Evolutionary conservation across 2,888 invertebrate genomes (phyloP).

Genomic region (Synergus laeviventris): DNA sequence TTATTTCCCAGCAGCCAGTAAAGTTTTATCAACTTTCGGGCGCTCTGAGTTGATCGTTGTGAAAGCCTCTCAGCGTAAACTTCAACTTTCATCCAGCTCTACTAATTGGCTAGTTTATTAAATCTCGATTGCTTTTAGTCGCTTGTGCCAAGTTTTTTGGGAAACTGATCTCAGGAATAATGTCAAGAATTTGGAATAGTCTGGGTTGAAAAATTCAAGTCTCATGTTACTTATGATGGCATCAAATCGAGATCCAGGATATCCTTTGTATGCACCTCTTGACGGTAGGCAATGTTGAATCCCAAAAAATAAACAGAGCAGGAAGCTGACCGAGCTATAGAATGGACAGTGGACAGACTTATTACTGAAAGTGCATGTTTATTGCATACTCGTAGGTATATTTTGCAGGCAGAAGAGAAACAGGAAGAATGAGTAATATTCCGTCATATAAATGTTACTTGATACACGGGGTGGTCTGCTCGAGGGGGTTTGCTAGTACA

Average conservation of each 20-base stretch:
- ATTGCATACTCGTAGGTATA: conserved; percentile 58
- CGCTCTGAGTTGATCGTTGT: conserved; percentile 23
- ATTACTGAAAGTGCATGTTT: conserved; percentile 62
- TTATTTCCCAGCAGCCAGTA: not conserved
- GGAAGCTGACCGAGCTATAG: conserved; percentile 40
- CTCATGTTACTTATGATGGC: not conserved
- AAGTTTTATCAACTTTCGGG: conserved; percentile 28
- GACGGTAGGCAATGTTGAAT: not conserved
- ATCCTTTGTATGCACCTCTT: not conserved
- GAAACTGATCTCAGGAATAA: conserved; percentile 17
- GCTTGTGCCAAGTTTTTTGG: not conserved
- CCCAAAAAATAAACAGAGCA: not conserved
- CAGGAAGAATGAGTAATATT: conserved; percentile 57
- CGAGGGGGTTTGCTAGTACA: conserved; percentile 42
- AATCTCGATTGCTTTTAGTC: conserved; percentile 46
- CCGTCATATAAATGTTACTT: conserved; percentile 57
- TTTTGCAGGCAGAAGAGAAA: conserved; percentile 51
- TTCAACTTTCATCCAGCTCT: conserved; percentile 55
- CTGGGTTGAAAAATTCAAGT: not conserved
- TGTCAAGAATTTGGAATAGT: not conserved
- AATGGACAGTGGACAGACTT: conserved; percentile 58
- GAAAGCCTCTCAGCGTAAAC: conserved; percentile 28
- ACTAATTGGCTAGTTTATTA: conserved; percentile 60
- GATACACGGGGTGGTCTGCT: conserved; percentile 46
- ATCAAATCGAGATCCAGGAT: not conserved